Conservation (phyloP, 2,888 invertebrate genomes). For the Caenorhabditis uteleia region DNA sequence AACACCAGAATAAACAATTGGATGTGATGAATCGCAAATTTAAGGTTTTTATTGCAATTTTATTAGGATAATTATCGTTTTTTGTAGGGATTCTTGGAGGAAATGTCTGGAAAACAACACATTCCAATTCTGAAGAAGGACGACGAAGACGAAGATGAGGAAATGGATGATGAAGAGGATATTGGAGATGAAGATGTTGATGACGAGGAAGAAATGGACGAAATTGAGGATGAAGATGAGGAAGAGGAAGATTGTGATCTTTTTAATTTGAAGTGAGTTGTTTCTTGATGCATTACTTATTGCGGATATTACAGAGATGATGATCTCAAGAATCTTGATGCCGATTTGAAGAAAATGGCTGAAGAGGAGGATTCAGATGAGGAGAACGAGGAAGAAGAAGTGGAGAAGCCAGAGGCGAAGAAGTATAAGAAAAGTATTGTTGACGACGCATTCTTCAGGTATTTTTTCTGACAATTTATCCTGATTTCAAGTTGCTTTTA, state of each 20-base stretch:
- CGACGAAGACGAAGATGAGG: conserved; percentile 7
- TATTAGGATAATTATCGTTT: neutral
- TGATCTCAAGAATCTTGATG: conserved; percentile 44
- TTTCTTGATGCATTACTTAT: neutral
- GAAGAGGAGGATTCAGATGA: conserved; percentile 22
- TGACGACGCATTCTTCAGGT: conserved; percentile 52
- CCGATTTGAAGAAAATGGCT: conserved; percentile 32
- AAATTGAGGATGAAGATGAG: conserved; percentile 20
- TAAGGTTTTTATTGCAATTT: conserved; percentile 8
- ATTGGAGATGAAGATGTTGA: conserved; percentile 23
- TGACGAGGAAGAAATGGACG: conserved; percentile 28
- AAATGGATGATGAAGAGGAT: conserved; percentile 22
- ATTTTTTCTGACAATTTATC: too few species aligned
- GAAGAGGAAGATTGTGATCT: conserved; percentile 42
- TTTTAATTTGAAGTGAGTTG: conserved; percentile 30
- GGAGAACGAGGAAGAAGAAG: conserved; percentile 9
- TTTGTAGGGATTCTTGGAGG: conserved; percentile 23
- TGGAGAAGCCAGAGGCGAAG: conserved; percentile 10
- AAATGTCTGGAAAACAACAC: conserved; percentile 19
- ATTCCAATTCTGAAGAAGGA: conserved; percentile 2
- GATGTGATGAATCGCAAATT: conserved; percentile 16
- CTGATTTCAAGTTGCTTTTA: conserved; percentile 15
- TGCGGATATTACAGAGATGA: conserved; percentile 30
- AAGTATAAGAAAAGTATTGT: conserved; percentile 41
- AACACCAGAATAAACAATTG: conserved; percentile 34